Evolutionary conservation across 2,888 invertebrate species (phyloP), one percentile per base, ranked within the genome.

Genomic region (Patella pellucida): DNA sequence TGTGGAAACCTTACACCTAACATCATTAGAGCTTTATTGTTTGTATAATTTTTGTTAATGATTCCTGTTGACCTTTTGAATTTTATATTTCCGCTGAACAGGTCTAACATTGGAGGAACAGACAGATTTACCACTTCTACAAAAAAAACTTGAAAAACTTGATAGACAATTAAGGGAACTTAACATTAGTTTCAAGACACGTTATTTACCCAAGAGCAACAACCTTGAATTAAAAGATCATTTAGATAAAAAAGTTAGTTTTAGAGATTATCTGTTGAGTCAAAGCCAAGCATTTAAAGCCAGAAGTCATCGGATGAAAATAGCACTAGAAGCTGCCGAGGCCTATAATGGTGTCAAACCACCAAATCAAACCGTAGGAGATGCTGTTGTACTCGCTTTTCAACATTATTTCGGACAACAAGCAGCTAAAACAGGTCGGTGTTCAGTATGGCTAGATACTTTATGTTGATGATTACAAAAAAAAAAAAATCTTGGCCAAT

Each of bases 341-440:
- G 87, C 88, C 5, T 90, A 89, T 80, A 87, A 89, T 69, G 83
- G 87, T 51, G 85, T 87, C 69, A 89, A 89, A 73, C 89, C 90
- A 1, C 89, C 89, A 3, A 88, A 90, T 76, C 87, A 88, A 82
- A 89, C 89, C 5, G 89, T 90, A 11, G 90, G 90, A 3, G 89
- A 90, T 81, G 89, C 89, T 68, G 87, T 90, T 4, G 85, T 84
- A n/a, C 81, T 84, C 74, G 86, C 89, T 12, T 78, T 83, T 62
- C 77, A 79, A 51, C 82, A 78, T 41, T 71, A 71, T 31, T 19
- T 56, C n/a, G 75, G 71, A 4, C 19, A 41, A 15, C 69, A 50
- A 27, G 41, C 69, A 11, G n/a, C 51, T 19, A 23, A 69, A 14
- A 69, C 51, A 27, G 41, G 41, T 69, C 19, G 5, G 69, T 41